These are phyloP conservation scores for Mustelus asterias DNA, from an alignment of 2,113 vertebrate species.

Conservation along the genomic window DNA sequence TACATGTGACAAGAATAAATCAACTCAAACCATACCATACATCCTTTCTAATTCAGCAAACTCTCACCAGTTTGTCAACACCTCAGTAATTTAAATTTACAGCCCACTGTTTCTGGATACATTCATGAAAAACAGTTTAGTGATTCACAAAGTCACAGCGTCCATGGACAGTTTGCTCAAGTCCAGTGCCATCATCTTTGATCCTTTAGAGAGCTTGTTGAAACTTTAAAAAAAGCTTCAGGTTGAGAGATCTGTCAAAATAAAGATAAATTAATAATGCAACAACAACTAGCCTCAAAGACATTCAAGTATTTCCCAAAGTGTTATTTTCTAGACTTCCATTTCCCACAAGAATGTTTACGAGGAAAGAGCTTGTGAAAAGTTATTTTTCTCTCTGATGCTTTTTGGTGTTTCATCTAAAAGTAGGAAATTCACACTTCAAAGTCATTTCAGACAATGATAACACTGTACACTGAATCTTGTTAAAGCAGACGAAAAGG, in stretches of 20 bases:
- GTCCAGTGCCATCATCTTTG: background rate
- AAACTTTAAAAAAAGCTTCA: background rate
- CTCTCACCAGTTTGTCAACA: background rate
- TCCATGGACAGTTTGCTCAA: background rate
- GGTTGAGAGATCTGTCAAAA: background rate
- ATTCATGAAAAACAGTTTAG: background rate
- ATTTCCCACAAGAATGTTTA: background rate
- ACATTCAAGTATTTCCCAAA: background rate
- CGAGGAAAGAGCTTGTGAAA: background rate
- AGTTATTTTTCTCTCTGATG: constrained; percentile 3
- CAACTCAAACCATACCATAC: background rate
- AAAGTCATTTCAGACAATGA: background rate
- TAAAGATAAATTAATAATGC: constrained; percentile 1
- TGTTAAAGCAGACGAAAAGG: background rate
- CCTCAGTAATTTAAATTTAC: background rate
- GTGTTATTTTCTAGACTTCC: background rate
- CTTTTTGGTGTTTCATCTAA: constrained; percentile 8
- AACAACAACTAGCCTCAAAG: background rate
- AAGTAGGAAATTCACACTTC: background rate
- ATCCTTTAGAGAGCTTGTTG: background rate
- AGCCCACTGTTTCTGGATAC: background rate
- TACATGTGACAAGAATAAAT: no score
- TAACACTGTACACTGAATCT: background rate
- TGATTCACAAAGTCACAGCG: background rate
- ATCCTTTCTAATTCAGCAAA: background rate